Base-by-base conservation (phyloP, 2,888 invertebrate species). In the Formica aserva region DNA sequence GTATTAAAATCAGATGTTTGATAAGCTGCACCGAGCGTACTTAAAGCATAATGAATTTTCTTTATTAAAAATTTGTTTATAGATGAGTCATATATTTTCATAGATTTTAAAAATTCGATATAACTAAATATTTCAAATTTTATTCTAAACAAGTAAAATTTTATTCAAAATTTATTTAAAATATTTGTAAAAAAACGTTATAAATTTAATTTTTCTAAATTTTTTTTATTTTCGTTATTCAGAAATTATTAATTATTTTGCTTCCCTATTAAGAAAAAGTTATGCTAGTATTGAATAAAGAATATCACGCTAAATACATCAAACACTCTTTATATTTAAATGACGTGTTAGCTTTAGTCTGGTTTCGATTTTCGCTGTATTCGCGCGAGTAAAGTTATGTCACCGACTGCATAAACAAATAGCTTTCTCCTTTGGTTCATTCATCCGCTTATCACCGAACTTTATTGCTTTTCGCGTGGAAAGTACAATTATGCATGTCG, bases 401-500 rank as follows among this genome's bases (percentile, higher is more conserved):
- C 78, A 80, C 26, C 26, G 72, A 26, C 45, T 72, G 60, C 78
- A 72, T 80, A 72, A 80, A 80, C 72, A 78, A 71, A 78, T 60
- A 62, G 35, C 78, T 80, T 80, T 80, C 35, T 60, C 72, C 29
- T 71, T 76, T 76, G 32, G 45, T n/a, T 67, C 60, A 41, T 71
- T 75, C 22, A 60, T 72, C 18, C 11, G 13, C 67, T 67, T 35
- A 66, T 81, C 38, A 32, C 9, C 81, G 69, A 85, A 67, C 63
- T 88, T 86, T 66, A 84, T 62, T 55, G 41, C 82, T 80, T 80
- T 80, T 48, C 35, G 26, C 57, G 35, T 85, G 77, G 88, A 88
- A 88, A 88, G 88, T 88, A 35, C 35, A 80, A 80, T 80, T 71
- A 72, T 60, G 29, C 32, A 18, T 9, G 38, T n/a, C n/a, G 38